Evolutionary conservation across 1,140 invertebrate species (phyloP), one percentile per base, ranked within the genome.

Genomic region (Aphelinus certus): DNA sequence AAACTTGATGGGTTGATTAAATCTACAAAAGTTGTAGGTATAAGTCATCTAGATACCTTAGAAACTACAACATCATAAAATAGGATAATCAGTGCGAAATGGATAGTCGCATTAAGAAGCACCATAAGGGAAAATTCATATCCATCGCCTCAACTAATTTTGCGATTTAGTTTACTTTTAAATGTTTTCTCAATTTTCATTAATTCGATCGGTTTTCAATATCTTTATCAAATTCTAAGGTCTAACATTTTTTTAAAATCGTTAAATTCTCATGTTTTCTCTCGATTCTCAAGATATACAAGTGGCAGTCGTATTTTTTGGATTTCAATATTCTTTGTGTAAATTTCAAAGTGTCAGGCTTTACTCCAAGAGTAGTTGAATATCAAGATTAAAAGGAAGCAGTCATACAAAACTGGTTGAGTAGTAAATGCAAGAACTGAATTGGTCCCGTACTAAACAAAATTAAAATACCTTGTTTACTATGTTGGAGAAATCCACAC

Each of bases 241-340:
- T 66, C 64, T 73, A 65, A 6, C 65, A 53, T 51, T 56, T n/a
- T 73, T 73, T 67, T 58, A 6, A 46, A 5, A 51, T 66, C 51
- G 5, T 43, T 65, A 71, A 64, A 2, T 45, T 58, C 5, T 57
- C 26, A 26, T 26, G 26, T 26, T 26, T 56, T 63, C 61, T n/a
- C 55, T 60, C n/a, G 45, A 64, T 2, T 6, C 53, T 66, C 60
- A 73, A 55, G 47, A 66, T 0, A 58, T 65, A 66, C 60, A 61
- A 55, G 57, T 62, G 64, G 71, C 64, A 73, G 64, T 73, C 56
- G 26, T 61, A 26, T 26, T 73, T 73, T 73, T 53, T 4, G 64
- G 45, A n/a, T 51, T 72, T 64, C 7, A 72, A 2, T 49, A 42
- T 71, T 71, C 42, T 7, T 26, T 71, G 45, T 45, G 48, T 47